A percentile compares a stretch with the other conserved stretches of the same genome.
phyloP scores from a whole-genome alignment of 1,140 invertebrate genomes.

The Leptopilina clavipes region DNA sequence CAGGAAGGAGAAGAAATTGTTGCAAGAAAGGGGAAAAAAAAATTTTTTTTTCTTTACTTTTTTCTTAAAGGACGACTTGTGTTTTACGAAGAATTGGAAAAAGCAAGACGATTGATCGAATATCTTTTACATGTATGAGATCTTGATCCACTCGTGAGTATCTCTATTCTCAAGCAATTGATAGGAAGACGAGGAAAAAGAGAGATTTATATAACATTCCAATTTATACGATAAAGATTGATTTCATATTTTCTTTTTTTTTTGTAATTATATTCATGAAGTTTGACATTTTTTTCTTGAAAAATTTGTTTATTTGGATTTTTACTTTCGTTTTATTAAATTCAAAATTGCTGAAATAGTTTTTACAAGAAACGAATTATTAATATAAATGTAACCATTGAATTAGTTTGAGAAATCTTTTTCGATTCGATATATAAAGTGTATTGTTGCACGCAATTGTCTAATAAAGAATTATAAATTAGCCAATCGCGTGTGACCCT shows the following conservation, averaged over 20 bases:
- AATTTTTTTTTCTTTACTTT: background rate
- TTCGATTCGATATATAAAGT: no score
- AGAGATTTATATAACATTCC: background rate
- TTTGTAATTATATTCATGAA: background rate
- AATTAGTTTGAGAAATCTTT: no score
- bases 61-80: background rate
- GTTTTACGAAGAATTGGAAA: conserved; percentile 22
- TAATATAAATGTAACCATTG: no score
- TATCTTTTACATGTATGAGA: conserved; percentile 67
- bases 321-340: no score
- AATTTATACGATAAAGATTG: conserved; percentile 25
- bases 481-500: no score
- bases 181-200: conserved; percentile 5
- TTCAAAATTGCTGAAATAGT: no score
- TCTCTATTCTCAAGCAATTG: conserved; percentile 21
- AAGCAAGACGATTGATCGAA: conserved; percentile 56
- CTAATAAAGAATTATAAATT: no score
- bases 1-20: conserved; percentile 10
- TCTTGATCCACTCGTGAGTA: conserved; percentile 57
- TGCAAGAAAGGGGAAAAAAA: background rate
- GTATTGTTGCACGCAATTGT: no score
- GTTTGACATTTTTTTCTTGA: no score
- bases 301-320: no score
- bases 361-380: no score
- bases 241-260: conserved; percentile 33